Evolutionary conservation across 1,140 invertebrate species (phyloP).

Genomic region (Diabrotica virgifera): DNA sequence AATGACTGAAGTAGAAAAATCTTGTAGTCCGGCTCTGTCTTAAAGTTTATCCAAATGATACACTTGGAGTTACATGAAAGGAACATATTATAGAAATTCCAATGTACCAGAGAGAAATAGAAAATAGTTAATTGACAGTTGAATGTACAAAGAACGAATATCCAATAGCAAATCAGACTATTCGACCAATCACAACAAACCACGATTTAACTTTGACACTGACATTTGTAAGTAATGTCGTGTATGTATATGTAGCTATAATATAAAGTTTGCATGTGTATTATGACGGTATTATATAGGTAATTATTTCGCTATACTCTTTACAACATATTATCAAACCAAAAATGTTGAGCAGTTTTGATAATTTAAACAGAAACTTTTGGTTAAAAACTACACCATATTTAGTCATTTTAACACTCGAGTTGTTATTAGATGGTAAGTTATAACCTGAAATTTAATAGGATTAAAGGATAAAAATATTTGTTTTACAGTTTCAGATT

Average conservation of each 20-base stretch:
- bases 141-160: too few relatives aligned
- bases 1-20: too few relatives aligned
- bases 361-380: constrained; percentile 23
- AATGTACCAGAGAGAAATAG: too few relatives aligned
- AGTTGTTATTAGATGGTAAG: constrained; percentile 42
- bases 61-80: too few relatives aligned
- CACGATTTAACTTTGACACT: constrained; percentile 5
- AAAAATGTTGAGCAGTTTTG: constrained; percentile 6
- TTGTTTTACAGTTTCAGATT: constrained; percentile 57
- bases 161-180: too few relatives aligned
- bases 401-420: constrained; percentile 37
- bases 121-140: too few relatives aligned
- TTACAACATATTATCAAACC: not conserved
- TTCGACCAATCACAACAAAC: constrained; percentile 1
- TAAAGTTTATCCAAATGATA: too few relatives aligned
- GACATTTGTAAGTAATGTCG: not conserved
- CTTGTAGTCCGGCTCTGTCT: too few relatives aligned
- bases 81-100: too few relatives aligned
- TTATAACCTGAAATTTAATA: constrained; percentile 26
- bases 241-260: not conserved
- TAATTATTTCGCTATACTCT: not conserved
- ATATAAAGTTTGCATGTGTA: not conserved
- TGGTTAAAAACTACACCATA: constrained; percentile 38
- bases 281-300: not conserved
- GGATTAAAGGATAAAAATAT: constrained; percentile 20